A percentile compares a stretch with the other conserved stretches of the same genome.
These are phyloP conservation scores for Strigamia transsilvanica DNA, from an alignment of 2,888 invertebrate species.

Conservation along the genomic window DNA sequence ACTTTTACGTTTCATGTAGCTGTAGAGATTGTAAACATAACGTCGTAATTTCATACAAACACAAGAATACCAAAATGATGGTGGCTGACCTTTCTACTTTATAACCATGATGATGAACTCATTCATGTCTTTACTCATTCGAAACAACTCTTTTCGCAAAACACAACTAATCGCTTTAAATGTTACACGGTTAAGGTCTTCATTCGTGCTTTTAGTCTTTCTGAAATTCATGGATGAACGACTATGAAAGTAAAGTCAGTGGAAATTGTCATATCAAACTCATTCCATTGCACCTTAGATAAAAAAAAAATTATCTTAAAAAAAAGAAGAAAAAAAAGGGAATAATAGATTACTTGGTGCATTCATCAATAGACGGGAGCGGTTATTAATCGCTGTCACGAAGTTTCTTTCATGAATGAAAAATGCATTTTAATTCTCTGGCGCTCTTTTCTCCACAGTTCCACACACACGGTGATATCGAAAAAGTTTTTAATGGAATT, in stretches of 20 bases:
- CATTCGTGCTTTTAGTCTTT: neutral
- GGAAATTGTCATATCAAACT: conserved; percentile 43
- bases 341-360: conserved; percentile 35
- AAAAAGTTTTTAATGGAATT: conserved; percentile 43
- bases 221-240: conserved; percentile 7
- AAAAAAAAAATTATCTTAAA: neutral
- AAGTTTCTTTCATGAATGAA: conserved; percentile 47
- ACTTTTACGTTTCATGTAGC: neutral
- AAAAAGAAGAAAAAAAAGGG: neutral
- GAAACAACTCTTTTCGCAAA: neutral
- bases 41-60: neutral
- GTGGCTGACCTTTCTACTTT: neutral
- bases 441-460: conserved; percentile 40
- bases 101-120: neutral
- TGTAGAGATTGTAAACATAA: neutral
- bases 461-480: conserved; percentile 38
- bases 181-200: neutral
- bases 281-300: conserved; percentile 21
- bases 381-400: conserved; percentile 44
- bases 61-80: neutral
- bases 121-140: neutral
- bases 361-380: conserved; percentile 48
- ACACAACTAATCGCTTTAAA: neutral
- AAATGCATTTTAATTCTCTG: conserved; percentile 50
- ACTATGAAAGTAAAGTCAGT: neutral